Conservation (phyloP, 2,797 vertebrate genomes). For the Sebastes baramenuke region DNA sequence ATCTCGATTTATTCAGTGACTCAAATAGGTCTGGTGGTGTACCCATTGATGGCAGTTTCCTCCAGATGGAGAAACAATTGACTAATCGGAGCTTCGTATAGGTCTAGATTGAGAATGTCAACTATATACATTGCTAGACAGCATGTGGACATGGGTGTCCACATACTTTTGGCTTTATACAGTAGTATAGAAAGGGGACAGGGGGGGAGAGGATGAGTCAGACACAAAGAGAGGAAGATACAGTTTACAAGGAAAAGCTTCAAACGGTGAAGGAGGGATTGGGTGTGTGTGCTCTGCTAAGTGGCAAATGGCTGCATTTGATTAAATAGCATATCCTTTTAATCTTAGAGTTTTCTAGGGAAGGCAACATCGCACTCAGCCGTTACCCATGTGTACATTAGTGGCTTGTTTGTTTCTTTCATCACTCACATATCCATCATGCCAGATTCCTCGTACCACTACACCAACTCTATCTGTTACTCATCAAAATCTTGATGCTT, state of each 20-base stretch:
- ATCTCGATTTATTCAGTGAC: no score
- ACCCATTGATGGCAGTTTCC: no score
- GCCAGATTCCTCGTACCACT: neutral
- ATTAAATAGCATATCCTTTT: slow-evolving; percentile 5
- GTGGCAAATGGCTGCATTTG: slow-evolving; percentile 16
- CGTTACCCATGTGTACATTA: neutral
- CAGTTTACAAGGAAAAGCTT: neutral
- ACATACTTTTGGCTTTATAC: neutral
- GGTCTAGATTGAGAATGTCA: no score
- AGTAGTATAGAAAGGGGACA: neutral
- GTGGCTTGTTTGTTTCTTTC: slow-evolving; percentile 3
- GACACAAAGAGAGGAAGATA: neutral
- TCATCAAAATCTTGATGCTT: neutral
- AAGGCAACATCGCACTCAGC: slow-evolving; percentile 9
- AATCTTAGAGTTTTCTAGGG: slow-evolving; percentile 20
- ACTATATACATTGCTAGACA: no score
- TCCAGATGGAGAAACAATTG: no score
- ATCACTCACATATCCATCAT: slow-evolving; percentile 1
- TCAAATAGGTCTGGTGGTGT: no score
- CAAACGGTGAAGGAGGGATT: neutral
- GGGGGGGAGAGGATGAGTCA: neutral
- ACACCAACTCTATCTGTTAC: neutral
- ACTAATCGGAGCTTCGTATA: no score
- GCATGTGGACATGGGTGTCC: neutral
- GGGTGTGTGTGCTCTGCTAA: neutral